Conservation (phyloP, 2,888 invertebrate genomes). For the Lepidocyrtinus sp. region DNA sequence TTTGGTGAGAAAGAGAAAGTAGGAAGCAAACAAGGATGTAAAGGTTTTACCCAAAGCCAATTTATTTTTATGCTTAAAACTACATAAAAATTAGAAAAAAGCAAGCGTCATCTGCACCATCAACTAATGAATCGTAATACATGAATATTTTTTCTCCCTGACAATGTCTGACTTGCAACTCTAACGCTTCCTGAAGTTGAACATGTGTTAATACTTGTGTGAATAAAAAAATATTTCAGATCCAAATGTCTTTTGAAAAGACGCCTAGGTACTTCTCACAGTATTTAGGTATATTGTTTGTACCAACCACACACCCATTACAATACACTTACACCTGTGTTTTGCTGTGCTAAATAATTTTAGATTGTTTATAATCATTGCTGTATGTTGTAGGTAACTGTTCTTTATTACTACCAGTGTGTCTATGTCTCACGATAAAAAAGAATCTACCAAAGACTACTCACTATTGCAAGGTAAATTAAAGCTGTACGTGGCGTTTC, state of each 20-base stretch:
- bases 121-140: constrained; percentile 2
- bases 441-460: neutral
- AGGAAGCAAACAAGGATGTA: constrained; percentile 34
- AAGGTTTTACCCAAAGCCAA: neutral
- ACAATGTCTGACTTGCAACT: neutral
- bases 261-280: neutral
- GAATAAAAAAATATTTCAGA: constrained; percentile 18
- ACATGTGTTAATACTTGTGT: constrained; percentile 2
- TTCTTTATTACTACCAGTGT: constrained; percentile 37
- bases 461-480: too few relatives aligned
- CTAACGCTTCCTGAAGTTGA: neutral
- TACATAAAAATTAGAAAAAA: constrained; percentile 34
- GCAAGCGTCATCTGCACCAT: constrained; percentile 43
- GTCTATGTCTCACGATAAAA: neutral
- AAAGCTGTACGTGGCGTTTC: too few relatives aligned
- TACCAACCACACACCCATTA: neutral
- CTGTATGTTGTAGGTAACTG: constrained; percentile 55
- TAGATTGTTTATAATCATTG: neutral
- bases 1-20: constrained; percentile 53
- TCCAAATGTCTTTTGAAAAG: neutral
- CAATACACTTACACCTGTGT: constrained; percentile 24
- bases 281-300: neutral
- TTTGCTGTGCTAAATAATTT: constrained; percentile 18
- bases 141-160: neutral
- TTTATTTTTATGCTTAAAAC: neutral